Conservation (phyloP, 2,797 vertebrate genomes). For the Octomys mimax region DNA sequence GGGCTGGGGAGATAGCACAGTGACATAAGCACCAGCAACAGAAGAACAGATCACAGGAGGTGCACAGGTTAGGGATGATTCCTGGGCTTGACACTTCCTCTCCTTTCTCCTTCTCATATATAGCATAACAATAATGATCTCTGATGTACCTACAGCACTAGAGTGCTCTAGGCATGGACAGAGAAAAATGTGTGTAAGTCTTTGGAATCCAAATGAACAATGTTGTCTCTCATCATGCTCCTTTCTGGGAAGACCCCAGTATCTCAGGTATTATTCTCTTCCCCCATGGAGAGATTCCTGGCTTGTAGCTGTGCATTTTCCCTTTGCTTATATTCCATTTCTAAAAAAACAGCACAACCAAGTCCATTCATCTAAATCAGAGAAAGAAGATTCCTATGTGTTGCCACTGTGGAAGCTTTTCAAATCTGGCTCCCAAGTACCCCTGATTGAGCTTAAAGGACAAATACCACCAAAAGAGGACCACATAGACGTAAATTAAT, state of each 20-base stretch:
- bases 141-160: accelerated
- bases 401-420: background rate
- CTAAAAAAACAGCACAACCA: background rate
- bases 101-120: background rate
- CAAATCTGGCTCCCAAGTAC: background rate
- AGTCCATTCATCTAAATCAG: background rate
- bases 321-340: background rate
- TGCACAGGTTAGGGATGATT: background rate
- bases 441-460: background rate
- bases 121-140: accelerated
- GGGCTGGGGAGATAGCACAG: too few species aligned
- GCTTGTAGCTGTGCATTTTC: background rate
- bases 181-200: background rate
- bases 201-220: background rate
- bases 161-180: too few species aligned
- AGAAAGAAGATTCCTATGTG: background rate
- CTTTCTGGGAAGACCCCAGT: background rate
- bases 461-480: background rate
- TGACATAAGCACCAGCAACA: background rate
- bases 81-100: background rate
- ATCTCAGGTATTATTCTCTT: background rate
- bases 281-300: background rate
- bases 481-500: background rate
- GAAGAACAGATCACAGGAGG: accelerated
- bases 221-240: background rate